phyloP scores from a whole-genome alignment of 2,888 invertebrate genomes.

The Agriopis marginaria region DNA sequence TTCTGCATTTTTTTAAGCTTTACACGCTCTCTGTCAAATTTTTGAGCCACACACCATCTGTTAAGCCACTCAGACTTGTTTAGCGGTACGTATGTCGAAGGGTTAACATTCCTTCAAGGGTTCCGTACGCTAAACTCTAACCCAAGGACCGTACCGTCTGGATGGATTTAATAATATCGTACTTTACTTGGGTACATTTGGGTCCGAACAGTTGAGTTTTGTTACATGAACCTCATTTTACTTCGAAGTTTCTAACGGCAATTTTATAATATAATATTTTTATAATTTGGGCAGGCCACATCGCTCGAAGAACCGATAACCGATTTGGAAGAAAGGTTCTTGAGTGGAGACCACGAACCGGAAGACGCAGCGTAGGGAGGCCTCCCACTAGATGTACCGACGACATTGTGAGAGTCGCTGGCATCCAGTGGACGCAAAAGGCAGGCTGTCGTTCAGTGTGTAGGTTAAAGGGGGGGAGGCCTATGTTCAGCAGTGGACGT shows the following conservation, averaged over 20 bases:
- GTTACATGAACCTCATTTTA: conserved; percentile 2
- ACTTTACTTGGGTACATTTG: conserved; percentile 27
- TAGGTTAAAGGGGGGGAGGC: too few relatives aligned
- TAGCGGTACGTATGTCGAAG: conserved; percentile 61
- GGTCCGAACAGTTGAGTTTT: conserved; percentile 16
- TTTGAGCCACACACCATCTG: conserved; percentile 50
- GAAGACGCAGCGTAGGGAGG: too few relatives aligned
- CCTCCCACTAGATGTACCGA: too few relatives aligned
- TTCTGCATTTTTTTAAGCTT: not conserved
- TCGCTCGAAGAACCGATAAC: too few relatives aligned
- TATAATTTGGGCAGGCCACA: too few relatives aligned
- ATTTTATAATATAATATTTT: not conserved
- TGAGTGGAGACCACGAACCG: too few relatives aligned
- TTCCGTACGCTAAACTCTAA: conserved; percentile 52
- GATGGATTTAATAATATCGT: conserved; percentile 47
- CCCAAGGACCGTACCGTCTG: conserved; percentile 63
- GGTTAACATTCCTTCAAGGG: conserved; percentile 69
- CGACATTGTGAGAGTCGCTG: too few relatives aligned
- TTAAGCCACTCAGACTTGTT: conserved; percentile 73
- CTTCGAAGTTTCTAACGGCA: not conserved
- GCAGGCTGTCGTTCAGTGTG: too few relatives aligned
- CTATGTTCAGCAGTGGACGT: too few relatives aligned
- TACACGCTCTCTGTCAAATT: conserved; percentile 45
- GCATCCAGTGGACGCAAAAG: too few relatives aligned
- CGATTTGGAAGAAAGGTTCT: too few relatives aligned